Evolutionary conservation across 2,797 vertebrate genomes (phyloP).

Genomic region (Acipenser transmontanus): DNA sequence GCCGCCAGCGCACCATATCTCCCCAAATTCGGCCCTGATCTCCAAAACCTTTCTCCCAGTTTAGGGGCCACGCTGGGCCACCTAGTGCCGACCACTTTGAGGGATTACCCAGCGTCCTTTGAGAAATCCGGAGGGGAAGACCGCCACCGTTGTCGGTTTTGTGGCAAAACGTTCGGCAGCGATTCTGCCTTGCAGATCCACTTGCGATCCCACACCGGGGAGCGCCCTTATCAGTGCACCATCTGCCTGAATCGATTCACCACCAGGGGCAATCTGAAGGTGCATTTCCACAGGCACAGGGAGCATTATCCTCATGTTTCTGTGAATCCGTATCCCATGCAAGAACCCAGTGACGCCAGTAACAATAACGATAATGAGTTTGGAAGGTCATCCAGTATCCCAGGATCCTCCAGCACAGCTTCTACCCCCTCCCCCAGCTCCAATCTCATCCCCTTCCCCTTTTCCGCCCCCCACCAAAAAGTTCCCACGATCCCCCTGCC

Average conservation of each 20-base stretch:
- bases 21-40: neutral
- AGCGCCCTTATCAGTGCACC: constrained; percentile 84
- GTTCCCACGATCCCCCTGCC: constrained; percentile 55
- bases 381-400: too few relatives aligned
- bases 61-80: constrained; percentile 50
- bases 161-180: constrained; percentile 80
- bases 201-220: constrained; percentile 83
- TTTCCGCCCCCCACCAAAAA: constrained; percentile 32
- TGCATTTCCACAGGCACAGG: constrained; percentile 82
- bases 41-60: constrained; percentile 44
- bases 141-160: constrained; percentile 77
- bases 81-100: neutral
- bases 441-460: neutral
- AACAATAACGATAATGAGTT: constrained; percentile 17
- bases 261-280: constrained; percentile 84
- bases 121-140: constrained; percentile 30
- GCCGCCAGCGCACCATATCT: neutral
- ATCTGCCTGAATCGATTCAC: constrained; percentile 87
- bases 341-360: constrained; percentile 32
- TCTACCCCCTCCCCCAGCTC: constrained; percentile 26
- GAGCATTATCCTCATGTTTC: constrained; percentile 85
- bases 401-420: constrained; percentile 12
- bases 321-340: constrained; percentile 74
- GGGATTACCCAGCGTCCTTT: neutral
- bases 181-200: constrained; percentile 87